Conservation (phyloP, 2,797 vertebrate genomes). For the Phataginus tricuspis region DNA sequence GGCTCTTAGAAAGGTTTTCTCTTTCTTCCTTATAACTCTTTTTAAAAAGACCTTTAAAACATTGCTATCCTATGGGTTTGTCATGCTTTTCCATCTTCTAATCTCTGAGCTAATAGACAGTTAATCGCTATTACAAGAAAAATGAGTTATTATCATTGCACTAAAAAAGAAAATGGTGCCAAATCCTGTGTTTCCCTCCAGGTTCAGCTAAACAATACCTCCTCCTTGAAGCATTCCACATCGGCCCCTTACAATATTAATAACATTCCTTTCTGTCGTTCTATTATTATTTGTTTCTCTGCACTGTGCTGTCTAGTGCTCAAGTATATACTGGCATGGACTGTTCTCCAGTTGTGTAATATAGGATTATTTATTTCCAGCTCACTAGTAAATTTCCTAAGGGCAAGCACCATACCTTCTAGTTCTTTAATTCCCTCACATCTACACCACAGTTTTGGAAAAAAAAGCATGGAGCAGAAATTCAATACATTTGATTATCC, state of each 20-base stretch:
- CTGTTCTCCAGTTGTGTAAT: not conserved
- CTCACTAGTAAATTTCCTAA: slow-evolving; percentile 6
- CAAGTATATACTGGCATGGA: not conserved
- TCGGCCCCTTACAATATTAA: not conserved
- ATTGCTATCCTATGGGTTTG: slow-evolving; percentile 21
- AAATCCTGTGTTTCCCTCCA: slow-evolving; percentile 9
- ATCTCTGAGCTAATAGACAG: slow-evolving; percentile 31
- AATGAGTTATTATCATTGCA: slow-evolving; percentile 52
- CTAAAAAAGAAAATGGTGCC: slow-evolving; percentile 28
- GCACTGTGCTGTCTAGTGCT: not conserved
- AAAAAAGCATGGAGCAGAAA: slow-evolving; percentile 39
- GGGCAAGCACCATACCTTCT: not conserved
- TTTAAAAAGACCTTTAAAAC: slow-evolving; percentile 38
- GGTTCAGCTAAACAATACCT: not conserved
- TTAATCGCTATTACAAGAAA: slow-evolving; percentile 61
- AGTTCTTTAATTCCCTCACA: not conserved
- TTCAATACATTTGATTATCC: not conserved
- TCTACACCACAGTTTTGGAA: not conserved
- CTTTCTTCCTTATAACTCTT: slow-evolving; percentile 37
- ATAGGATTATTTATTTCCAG: not conserved
- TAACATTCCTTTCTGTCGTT: not conserved
- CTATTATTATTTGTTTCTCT: not conserved
- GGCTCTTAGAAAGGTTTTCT: slow-evolving; percentile 60
- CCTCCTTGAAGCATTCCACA: not conserved
- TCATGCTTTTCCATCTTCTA: slow-evolving; percentile 35